Evolutionary conservation across 2,797 vertebrate genomes (phyloP), one percentile per base, ranked within the genome.

Genomic region (Leptatherina wallacei): DNA sequence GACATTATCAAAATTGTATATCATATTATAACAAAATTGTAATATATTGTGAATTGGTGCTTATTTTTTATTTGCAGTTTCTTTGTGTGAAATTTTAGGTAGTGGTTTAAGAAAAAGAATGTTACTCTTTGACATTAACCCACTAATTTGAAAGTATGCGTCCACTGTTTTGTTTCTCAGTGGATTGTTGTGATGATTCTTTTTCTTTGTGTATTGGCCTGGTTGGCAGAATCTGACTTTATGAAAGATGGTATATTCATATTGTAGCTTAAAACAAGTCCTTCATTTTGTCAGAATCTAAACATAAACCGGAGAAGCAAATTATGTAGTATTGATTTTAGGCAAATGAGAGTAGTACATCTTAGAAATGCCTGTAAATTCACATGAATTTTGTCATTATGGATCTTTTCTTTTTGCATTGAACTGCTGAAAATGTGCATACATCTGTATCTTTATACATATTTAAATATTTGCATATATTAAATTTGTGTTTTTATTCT

Each of bases 401-500:
- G 63, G 22, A 70, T 85, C 63, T 80, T 71, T 86, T 90, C 78
- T 70, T 87, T 90, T 88, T 90, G 73, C 89, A 87, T 89, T 85
- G 73, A 92, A 91, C 93, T 93, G 88, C 92, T 94, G 91, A 93
- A 82, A 78, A 86, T 80, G 77, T 91, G 85, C 87, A 87, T 88
- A 89, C 85, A 83, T 85, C 83, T 90, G 83, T 93, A 83, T 83
- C 80, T 87, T 87, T 87, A 88, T 80, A 88, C 77, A 90, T 89
- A 92, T 92, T 90, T 90, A 88, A 93, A 92, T 88, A 91, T 92
- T 89, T 93, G 83, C 93, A 82, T 90, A 91, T 89, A 92, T 89
- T 94, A 92, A 88, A 93, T 89, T 80, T 93, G 80, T 92, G 89
- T 91, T 93, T 91, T 87, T 93, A 91, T 89, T 91, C 82, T 90